Conservation (phyloP, 1,140 invertebrate species). For the Pseudomyrmex sp. region DNA sequence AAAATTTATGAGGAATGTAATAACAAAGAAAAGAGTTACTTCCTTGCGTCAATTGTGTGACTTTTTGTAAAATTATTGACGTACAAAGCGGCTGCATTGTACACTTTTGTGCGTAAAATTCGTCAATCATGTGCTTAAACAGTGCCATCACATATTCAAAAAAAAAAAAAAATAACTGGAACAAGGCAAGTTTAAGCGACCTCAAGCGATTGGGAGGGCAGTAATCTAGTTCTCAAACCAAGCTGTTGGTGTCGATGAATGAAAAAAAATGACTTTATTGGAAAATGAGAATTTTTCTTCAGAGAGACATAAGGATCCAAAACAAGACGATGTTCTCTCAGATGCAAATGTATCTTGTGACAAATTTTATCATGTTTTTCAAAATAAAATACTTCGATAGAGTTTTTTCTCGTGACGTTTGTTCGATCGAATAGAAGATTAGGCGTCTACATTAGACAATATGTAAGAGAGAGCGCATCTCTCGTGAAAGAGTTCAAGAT, state of each 20-base stretch:
- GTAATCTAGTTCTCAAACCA: constrained; percentile 26
- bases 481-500: constrained; percentile 23
- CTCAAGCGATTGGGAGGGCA: constrained; percentile 33
- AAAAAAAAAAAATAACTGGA: background rate
- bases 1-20: background rate
- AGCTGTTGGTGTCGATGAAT: constrained; percentile 30
- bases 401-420: too few species aligned
- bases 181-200: constrained; percentile 16
- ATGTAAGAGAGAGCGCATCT: too few species aligned
- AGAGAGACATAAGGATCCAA: background rate
- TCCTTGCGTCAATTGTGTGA: constrained; percentile 32
- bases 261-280: constrained; percentile 2
- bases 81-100: background rate
- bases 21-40: background rate
- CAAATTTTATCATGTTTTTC: too few species aligned
- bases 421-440: too few species aligned
- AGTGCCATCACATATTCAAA: constrained; percentile 28
- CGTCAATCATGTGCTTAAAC: constrained; percentile 21
- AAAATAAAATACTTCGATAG: too few species aligned
- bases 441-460: too few species aligned
- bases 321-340: background rate
- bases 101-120: constrained; percentile 27
- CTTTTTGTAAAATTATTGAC: constrained; percentile 5
- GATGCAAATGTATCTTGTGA: too few species aligned
- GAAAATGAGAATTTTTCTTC: background rate